A percentile compares a stretch with the other conserved stretches of the same genome.
Evolutionary conservation across 2,888 invertebrate genomes (phyloP).

Genomic region (Maniola hyperantus): DNA sequence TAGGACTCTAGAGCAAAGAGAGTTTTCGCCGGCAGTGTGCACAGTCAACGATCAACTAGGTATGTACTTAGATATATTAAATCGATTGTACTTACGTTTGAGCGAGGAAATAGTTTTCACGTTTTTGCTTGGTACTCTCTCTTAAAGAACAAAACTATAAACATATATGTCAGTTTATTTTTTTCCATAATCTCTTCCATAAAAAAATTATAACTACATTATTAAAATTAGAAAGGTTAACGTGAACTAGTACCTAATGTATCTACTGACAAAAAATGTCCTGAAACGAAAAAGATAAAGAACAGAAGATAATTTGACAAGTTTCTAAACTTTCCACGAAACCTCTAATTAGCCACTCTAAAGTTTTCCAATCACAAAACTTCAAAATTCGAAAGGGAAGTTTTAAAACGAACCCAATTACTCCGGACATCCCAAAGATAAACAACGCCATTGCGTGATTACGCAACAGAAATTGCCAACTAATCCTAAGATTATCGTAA

Average conservation of each 20-base stretch:
- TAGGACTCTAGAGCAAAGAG: no score
- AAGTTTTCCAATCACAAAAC: constrained; percentile 39
- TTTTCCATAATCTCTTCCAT: not conserved
- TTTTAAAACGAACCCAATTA: constrained; percentile 43
- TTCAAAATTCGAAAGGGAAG: constrained; percentile 38
- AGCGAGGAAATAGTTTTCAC: no score
- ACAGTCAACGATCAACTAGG: no score
- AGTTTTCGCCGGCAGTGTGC: no score
- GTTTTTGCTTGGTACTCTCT: no score
- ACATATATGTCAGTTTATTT: no score
- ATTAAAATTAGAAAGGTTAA: not conserved
- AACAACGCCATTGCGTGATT: constrained; percentile 38
- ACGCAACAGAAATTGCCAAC: constrained; percentile 36
- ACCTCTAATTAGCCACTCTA: constrained; percentile 37
- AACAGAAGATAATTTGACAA: constrained; percentile 10
- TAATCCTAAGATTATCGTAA: constrained; percentile 18
- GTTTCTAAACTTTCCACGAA: constrained; percentile 24
- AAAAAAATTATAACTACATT: not conserved
- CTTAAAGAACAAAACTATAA: no score
- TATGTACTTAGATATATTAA: no score
- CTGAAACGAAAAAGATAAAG: not conserved
- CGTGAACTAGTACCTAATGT: no score
- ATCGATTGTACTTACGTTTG: no score
- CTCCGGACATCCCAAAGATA: constrained; percentile 41
- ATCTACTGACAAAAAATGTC: no score